Evolutionary conservation across 2,888 invertebrate species (phyloP).

Genomic region (Patella caerulea): DNA sequence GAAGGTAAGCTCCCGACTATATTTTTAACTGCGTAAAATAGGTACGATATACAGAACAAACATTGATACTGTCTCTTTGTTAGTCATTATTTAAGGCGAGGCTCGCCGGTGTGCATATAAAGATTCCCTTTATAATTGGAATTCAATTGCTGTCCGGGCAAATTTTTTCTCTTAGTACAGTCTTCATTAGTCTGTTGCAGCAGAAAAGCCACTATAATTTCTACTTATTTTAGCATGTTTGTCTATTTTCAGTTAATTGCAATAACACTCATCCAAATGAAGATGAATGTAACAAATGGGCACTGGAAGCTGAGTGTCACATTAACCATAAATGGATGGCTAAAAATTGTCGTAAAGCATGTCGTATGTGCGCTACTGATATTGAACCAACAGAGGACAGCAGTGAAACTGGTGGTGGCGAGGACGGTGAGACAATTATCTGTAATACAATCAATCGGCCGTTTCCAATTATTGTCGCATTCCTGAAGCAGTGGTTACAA

Average conservation of each 20-base stretch:
- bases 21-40: too few species aligned
- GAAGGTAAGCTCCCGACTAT: conserved; percentile 15
- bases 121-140: too few species aligned
- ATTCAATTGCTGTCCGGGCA: too few species aligned
- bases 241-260: conserved; percentile 26
- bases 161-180: too few species aligned
- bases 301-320: conserved; percentile 37
- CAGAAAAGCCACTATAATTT: too few species aligned
- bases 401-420: conserved; percentile 32
- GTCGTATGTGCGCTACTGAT: conserved; percentile 36
- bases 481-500: too few species aligned
- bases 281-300: conserved; percentile 39
- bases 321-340: conserved; percentile 44
- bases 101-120: not conserved
- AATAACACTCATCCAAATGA: conserved; percentile 25
- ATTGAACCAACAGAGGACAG: conserved; percentile 19
- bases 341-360: conserved; percentile 40
- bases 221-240: not conserved
- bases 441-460: too few species aligned
- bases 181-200: too few species aligned
- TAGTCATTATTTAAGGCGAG: too few species aligned
- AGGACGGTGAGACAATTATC: conserved; percentile 20
- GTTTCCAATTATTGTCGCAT: too few species aligned
- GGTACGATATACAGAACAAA: too few species aligned
- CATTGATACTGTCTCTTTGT: too few species aligned